phyloP scores from a whole-genome alignment of 2,797 vertebrate species.

The Myripristis jacobus region DNA sequence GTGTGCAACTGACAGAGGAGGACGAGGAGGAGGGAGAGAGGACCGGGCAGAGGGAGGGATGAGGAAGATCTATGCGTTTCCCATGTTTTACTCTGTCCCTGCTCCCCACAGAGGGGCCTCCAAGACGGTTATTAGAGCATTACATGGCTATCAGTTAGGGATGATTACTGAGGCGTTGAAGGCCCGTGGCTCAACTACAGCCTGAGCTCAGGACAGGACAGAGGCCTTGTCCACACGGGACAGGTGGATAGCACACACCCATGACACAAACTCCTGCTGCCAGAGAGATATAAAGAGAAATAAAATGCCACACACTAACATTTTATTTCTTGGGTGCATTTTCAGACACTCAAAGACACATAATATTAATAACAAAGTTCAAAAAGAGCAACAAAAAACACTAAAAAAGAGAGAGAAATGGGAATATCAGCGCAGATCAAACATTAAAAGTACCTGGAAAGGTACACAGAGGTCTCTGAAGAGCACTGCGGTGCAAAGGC shows the following conservation, averaged over 20 bases:
- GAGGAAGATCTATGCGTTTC: background rate
- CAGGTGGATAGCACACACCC: background rate
- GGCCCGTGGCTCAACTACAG: slow-evolving; percentile 52
- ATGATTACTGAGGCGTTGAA: slow-evolving; percentile 37
- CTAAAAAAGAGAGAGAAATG: too few relatives aligned
- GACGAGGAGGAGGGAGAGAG: slow-evolving; percentile 27
- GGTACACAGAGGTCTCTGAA: too few relatives aligned
- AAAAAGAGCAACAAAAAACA: too few relatives aligned
- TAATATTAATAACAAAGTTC: too few relatives aligned
- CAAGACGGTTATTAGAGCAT: slow-evolving; percentile 30
- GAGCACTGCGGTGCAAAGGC: background rate
- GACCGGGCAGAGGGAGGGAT: background rate
- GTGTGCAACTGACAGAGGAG: slow-evolving; percentile 64
- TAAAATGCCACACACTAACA: background rate
- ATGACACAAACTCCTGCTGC: too few relatives aligned
- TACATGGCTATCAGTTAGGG: slow-evolving; percentile 50
- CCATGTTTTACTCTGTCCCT: background rate
- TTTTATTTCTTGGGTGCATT: too few relatives aligned
- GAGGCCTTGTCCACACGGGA: background rate
- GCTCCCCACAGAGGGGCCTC: slow-evolving; percentile 1
- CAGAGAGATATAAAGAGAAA: too few relatives aligned
- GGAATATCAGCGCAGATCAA: too few relatives aligned
- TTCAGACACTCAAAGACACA: too few relatives aligned
- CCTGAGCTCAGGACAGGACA: slow-evolving; percentile 20
- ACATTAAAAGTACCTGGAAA: too few relatives aligned